Conservation (phyloP, 2,113 vertebrate genomes). For the Sturnus vulgaris region DNA sequence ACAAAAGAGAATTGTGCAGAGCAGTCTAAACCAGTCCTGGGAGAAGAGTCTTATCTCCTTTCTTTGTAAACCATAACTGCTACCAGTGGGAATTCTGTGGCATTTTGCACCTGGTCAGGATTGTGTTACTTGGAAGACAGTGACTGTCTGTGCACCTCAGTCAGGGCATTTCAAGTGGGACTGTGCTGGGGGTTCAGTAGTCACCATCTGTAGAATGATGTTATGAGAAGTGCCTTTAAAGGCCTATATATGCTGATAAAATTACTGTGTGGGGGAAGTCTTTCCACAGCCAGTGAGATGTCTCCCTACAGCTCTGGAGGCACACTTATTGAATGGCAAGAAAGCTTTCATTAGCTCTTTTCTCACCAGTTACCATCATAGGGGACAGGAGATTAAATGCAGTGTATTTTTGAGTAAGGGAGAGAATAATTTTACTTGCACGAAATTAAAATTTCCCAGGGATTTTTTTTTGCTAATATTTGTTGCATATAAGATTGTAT, state of each 20-base stretch:
- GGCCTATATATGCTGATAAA: not conserved
- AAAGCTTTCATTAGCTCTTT: not conserved
- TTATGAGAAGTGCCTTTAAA: not conserved
- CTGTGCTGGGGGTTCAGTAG: not conserved
- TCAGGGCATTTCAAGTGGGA: not conserved
- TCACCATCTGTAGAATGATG: not conserved
- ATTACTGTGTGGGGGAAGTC: not conserved
- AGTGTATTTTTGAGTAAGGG: not conserved
- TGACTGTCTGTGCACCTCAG: not conserved
- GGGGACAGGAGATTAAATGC: not conserved
- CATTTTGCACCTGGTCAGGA: not conserved
- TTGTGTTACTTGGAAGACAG: not conserved
- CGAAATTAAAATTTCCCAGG: slow-evolving; percentile 28
- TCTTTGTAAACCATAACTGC: not conserved
- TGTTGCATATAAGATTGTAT: not conserved
- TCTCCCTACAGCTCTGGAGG: not conserved
- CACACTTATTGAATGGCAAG: not conserved
- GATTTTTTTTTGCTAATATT: not conserved
- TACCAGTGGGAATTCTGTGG: not conserved
- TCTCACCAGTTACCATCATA: not conserved
- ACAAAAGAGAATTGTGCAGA: rapidly evolving
- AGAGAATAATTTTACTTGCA: slow-evolving; percentile 21
- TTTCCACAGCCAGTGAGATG: not conserved
- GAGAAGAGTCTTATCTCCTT: not conserved
- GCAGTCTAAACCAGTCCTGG: not conserved